Evolutionary conservation across 2,888 invertebrate genomes (phyloP), one percentile per base, ranked within the genome.

Genomic region (Rhaphigaster nebulosa): DNA sequence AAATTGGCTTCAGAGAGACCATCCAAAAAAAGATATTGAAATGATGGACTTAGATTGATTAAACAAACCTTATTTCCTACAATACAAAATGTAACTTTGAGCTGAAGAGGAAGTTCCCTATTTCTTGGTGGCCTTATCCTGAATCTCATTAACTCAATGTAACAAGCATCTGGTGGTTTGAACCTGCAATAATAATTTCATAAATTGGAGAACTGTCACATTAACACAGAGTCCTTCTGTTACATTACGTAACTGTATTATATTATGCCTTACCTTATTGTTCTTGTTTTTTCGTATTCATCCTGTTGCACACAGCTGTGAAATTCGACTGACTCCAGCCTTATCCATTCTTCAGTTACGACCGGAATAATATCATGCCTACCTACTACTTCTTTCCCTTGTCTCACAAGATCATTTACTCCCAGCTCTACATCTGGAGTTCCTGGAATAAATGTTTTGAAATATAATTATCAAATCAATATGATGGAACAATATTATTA

Each of bases 271-370:
- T 94, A 98, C 97, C 97, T 98, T 93, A 98, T 97, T 92, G 97
- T 97, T 94, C 97, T 96, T 80, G 97, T 96, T 92, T 95, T 95
- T 92, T 97, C 96, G 94, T 98, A 99, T 93, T 98, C 98, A 91
- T 98, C 97, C 93, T 97, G 97, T 93, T 98, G 97, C 89, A 99
- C 97, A 93, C 98, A 97, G 90, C 97, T 96, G 94, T 99, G 99
- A 94, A 99, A 99, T 94, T 99, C 98, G 0, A 98, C 96, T 88
- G 96, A 96, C 94, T 99, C 99, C 90, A 99, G 95, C 76, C 98
- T 96, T 93, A 99, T 99, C 99, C 99, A 99, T 94, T 99, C 98
- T 94, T 99, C 99, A 0, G 99, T 99, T 92, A 97, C 97, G 34
- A 98, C 98, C 41, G 99, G 99, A 93, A 99, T 98, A 94, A 99